Evolutionary conservation across 2,113 vertebrate genomes (phyloP), one percentile per base, ranked within the genome.

Genomic region (Formicarius rufipectus): DNA sequence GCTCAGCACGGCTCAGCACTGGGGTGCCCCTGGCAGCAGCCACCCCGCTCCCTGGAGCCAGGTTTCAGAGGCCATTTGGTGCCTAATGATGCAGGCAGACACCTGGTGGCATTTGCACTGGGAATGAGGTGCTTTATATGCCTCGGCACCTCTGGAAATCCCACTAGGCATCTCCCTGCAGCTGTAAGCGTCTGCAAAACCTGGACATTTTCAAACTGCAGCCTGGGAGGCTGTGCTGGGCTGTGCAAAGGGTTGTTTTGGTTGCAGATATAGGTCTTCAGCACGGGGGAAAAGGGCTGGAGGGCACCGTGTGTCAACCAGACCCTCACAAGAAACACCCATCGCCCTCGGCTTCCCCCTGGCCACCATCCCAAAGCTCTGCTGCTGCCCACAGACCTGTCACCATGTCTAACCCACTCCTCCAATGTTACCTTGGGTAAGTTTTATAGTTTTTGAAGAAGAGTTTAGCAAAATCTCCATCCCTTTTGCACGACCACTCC

Each of bases 21-120:
- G 1, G 79, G 86, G 68, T 45, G 59, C 63, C 0, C 1, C 81
- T 66, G 68, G 50, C 49, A 4, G 87, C 85, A 62, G 71, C 79
- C 9, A 9, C 55, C 82, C 85, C 1, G 6, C 91, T 93, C 92
- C 79, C 75, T 35, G 56, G 85, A 91, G 88, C 76, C 17, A 1
- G 44, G 7, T 95, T 93, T 90, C 90, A 92, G 83, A 86, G 95
- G 40, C 87, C 68, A 84, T 95, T 95, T 93, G 77, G 86, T 75
- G 62, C 85, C 64, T 96, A 97, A 96, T 75, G 90, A 94, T 86
- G 92, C 93, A 90, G 83, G 80, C 73, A 95, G 96, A 64, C 90
- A 95, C 92, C 92, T 73, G 73, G 95, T 95, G 93, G 93, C 84
- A 93, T 94, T 96, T 95, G 90, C 85, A 71, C 63, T 59, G 90